A percentile compares a stretch with the other conserved stretches of the same genome.
Evolutionary conservation across 2,888 invertebrate species (phyloP).

Genomic region (Andrena dorsata): DNA sequence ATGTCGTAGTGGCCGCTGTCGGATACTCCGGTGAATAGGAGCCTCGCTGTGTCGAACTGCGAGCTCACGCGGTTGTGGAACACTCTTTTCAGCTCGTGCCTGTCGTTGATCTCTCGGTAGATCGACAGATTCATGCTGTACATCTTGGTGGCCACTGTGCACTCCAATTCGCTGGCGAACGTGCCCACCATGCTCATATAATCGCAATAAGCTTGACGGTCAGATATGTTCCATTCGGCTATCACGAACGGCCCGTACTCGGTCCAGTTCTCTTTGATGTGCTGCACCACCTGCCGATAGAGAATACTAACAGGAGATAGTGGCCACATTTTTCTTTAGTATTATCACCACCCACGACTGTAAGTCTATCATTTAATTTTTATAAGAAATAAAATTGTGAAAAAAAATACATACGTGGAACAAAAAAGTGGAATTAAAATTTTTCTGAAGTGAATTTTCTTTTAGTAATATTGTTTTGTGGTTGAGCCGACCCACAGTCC

Average conservation of each 20-base stretch:
- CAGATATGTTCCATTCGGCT: slow-evolving; percentile 80
- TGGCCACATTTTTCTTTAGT: no score
- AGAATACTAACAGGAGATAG: no score
- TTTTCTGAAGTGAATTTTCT: no score
- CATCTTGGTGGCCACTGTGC: slow-evolving; percentile 78
- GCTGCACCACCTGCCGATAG: slow-evolving; percentile 74
- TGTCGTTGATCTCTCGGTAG: slow-evolving; percentile 73
- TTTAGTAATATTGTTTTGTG: no score
- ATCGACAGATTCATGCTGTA: slow-evolving; percentile 79
- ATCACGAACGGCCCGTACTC: slow-evolving; percentile 79
- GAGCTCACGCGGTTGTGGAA: slow-evolving; percentile 72
- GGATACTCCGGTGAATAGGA: slow-evolving; percentile 79
- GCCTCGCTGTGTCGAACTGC: slow-evolving; percentile 74
- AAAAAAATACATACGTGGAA: no score
- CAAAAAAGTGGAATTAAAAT: no score
- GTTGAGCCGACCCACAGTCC: no score
- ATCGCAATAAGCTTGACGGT: slow-evolving; percentile 72
- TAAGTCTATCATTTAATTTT: no score
- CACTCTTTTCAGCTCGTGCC: slow-evolving; percentile 74
- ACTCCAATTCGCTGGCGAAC: slow-evolving; percentile 80
- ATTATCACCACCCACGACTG: no score
- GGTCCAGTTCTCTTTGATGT: slow-evolving; percentile 78
- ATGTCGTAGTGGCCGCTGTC: slow-evolving; percentile 82
- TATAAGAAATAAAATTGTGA: no score
- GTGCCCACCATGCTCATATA: slow-evolving; percentile 79